Conservation (phyloP, 2,797 vertebrate species). For the Neosilurus mollespiculum region DNA sequence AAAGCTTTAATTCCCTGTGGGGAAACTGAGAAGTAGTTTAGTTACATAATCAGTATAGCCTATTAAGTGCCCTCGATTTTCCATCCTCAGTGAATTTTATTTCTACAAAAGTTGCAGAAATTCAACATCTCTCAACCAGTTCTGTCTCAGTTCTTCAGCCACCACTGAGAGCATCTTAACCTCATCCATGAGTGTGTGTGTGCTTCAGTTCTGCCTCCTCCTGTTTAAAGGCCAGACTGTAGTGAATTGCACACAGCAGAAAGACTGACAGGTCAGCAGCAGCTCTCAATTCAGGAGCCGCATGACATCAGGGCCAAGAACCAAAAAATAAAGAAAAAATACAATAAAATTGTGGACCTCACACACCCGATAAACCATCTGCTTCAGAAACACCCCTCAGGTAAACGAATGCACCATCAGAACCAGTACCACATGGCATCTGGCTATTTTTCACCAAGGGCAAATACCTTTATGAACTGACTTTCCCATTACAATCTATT, state of each 20-base stretch:
- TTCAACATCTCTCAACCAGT: neutral
- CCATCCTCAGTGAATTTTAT: neutral
- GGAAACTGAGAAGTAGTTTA: neutral
- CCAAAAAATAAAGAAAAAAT: neutral
- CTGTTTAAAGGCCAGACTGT: neutral
- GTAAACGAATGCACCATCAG: neutral
- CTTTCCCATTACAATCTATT: neutral
- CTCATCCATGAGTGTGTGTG: neutral
- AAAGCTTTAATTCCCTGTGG: neutral
- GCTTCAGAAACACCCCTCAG: neutral
- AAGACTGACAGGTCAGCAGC: conserved; percentile 7
- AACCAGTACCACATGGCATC: neutral
- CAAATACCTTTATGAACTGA: neutral
- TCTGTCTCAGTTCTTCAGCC: neutral
- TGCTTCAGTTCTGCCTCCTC: neutral
- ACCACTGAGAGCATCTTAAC: neutral
- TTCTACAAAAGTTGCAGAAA: neutral
- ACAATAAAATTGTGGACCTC: neutral
- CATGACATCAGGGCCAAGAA: neutral
- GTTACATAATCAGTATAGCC: neutral
- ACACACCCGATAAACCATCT: neutral
- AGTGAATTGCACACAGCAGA: neutral
- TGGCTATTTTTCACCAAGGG: neutral
- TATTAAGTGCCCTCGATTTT: neutral
- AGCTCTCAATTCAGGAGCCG: neutral